phyloP scores from a whole-genome alignment of 1,140 invertebrate genomes.

The Drosophila seguyi region DNA sequence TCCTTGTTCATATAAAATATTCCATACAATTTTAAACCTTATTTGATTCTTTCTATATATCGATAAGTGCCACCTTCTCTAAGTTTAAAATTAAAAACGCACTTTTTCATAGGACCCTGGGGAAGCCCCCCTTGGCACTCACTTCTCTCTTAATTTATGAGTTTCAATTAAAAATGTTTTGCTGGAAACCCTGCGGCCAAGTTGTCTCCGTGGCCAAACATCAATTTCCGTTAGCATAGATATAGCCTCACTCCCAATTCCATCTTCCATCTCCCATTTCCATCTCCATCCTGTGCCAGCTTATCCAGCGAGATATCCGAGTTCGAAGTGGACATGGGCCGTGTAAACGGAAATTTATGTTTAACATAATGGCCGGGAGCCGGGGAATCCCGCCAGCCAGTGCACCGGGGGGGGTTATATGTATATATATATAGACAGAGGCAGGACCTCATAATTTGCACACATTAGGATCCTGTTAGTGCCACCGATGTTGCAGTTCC shows the following conservation, averaged over 20 bases:
- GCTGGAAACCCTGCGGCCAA: slow-evolving; percentile 22
- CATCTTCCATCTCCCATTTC: background rate
- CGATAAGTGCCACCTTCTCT: background rate
- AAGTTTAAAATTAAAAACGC: slow-evolving; percentile 52
- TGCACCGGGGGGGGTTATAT: background rate
- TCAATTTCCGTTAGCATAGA: slow-evolving; percentile 48
- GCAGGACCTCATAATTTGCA: slow-evolving; percentile 59
- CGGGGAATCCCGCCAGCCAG: slow-evolving; percentile 1
- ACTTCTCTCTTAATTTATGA: slow-evolving; percentile 66
- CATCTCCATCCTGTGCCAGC: background rate
- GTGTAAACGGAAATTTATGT: slow-evolving; percentile 75
- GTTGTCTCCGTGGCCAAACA: slow-evolving; percentile 28
- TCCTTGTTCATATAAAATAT: too few species aligned
- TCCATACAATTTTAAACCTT: too few species aligned
- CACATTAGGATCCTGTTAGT: slow-evolving; percentile 71
- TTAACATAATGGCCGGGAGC: slow-evolving; percentile 68
- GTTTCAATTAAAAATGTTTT: slow-evolving; percentile 79
- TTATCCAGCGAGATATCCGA: slow-evolving; percentile 1
- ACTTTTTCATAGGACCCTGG: slow-evolving; percentile 2
- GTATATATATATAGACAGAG: background rate
- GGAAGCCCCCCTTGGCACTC: background rate
- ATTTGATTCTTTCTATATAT: background rate
- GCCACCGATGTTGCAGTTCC: slow-evolving; percentile 69
- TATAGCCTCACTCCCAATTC: background rate
- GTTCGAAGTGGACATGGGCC: slow-evolving; percentile 20